These are phyloP conservation scores for Zeugodacus cucurbitae DNA, from an alignment of 1,140 invertebrate species.

Conservation along the genomic window DNA sequence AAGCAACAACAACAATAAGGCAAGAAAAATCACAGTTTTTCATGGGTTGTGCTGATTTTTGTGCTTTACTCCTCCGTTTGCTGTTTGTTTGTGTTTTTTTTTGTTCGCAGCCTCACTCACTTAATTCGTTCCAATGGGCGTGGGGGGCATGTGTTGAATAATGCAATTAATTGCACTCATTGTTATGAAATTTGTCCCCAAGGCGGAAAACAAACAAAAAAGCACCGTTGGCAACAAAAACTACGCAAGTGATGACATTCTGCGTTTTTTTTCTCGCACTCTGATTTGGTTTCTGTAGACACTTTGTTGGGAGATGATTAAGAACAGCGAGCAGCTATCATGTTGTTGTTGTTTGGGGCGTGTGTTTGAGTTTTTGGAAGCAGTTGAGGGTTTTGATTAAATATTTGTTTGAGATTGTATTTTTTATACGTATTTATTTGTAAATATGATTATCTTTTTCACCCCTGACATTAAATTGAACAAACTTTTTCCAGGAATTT, in stretches of 20 bases:
- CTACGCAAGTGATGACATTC: neutral
- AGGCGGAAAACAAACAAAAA: neutral
- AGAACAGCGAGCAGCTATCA: neutral
- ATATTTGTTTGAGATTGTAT: too few relatives aligned
- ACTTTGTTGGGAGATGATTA: neutral
- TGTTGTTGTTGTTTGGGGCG: neutral
- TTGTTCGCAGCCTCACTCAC: neutral
- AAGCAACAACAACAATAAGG: neutral
- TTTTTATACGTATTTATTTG: too few relatives aligned
- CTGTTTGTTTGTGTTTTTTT: neutral
- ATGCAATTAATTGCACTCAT: slow-evolving; percentile 35
- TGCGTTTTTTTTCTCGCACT: neutral
- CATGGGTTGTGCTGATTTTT: neutral
- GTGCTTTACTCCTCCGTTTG: neutral
- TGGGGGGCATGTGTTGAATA: slow-evolving; percentile 23
- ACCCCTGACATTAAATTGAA: too few relatives aligned
- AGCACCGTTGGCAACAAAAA: neutral
- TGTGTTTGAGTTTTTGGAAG: neutral
- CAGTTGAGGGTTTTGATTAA: too few relatives aligned
- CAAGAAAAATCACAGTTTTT: neutral
- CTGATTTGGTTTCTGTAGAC: neutral
- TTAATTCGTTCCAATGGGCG: neutral
- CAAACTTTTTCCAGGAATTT: too few relatives aligned
- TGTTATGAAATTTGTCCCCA: slow-evolving; percentile 26
- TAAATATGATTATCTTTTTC: too few relatives aligned